Conservation (phyloP, 1,140 invertebrate genomes). For the Drosophila melanogaster region Release_6_plus_ISO1_MT NC_004354.4:12837501-12838000, state of each 20-base stretch:
- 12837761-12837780: conserved; percentile 30
- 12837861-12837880: conserved; percentile 64
- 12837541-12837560: no score
- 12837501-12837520: no score
- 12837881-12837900: conserved; percentile 21
- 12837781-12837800: neutral
- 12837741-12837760: conserved; percentile 67
- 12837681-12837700: neutral
- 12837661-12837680: neutral
- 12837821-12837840: conserved; percentile 32
- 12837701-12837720: conserved; percentile 12
- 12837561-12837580: no score
- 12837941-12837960: conserved; percentile 75
- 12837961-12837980: conserved; percentile 34
- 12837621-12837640: no score
- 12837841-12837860: conserved; percentile 68
- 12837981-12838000: conserved; percentile 16
- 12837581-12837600: no score
- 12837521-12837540: no score
- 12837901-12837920: conserved; percentile 6
- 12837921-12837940: conserved; percentile 63
- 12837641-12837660: neutral
- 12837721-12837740: conserved; percentile 37
- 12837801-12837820: neutral
- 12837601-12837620: no score